Percentiles rank a stretch among this genome's conserved stretches.
phyloP scores from a whole-genome alignment of 1,140 invertebrate genomes.

The Coptotermes formosanus region DNA sequence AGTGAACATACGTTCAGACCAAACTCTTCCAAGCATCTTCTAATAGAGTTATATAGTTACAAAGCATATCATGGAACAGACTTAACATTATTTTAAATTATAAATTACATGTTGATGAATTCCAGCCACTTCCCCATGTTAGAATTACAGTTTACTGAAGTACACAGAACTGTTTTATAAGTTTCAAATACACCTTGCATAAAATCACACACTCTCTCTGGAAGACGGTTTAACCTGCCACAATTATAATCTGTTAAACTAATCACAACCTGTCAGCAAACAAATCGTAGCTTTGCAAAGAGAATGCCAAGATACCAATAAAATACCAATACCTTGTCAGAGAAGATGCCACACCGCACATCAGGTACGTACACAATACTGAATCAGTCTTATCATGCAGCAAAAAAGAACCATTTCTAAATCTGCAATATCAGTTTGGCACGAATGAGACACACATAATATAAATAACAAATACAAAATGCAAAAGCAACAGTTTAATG shows the following conservation, averaged over 20 bases:
- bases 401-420: not conserved
- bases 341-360: not conserved
- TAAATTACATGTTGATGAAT: not conserved
- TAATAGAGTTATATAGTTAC: not conserved
- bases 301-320: conserved; percentile 6
- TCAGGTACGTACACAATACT: not conserved
- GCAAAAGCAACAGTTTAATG: not conserved
- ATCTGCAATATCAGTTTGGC: not conserved
- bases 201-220: not conserved
- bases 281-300: not conserved
- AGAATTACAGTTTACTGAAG: not conserved
- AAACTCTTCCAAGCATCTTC: not conserved
- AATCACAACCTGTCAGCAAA: conserved; percentile 2
- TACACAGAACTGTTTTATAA: not conserved
- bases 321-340: not conserved
- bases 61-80: conserved; percentile 10
- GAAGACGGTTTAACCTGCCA: not conserved
- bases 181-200: not conserved
- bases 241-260: not conserved
- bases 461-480: conserved; percentile 18
- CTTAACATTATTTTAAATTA: not conserved
- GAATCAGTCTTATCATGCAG: conserved; percentile 12
- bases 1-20: not conserved
- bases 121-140: not conserved
- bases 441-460: not conserved